Conservation (phyloP, 2,113 vertebrate species). For the Gavia stellata region DNA sequence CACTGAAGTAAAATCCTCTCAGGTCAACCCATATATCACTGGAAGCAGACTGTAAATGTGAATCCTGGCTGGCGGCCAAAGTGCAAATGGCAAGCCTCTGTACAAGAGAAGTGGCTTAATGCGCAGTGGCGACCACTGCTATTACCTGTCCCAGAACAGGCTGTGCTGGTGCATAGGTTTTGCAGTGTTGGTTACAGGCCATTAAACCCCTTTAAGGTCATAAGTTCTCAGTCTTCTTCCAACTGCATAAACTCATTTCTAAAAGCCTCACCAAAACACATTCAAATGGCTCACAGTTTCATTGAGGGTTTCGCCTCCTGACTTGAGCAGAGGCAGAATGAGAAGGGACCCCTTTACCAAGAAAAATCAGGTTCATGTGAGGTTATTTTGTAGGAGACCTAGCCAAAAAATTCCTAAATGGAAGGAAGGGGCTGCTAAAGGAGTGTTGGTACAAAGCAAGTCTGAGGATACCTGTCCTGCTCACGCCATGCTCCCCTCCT, state of each 20-base stretch:
- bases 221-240: neutral
- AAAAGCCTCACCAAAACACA: neutral
- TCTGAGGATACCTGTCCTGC: neutral
- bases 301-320: neutral
- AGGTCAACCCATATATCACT: neutral
- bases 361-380: neutral
- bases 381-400: neutral
- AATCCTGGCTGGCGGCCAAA: conserved; percentile 24
- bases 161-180: conserved; percentile 30
- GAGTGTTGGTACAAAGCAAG: neutral
- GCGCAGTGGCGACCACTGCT: neutral
- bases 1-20: neutral
- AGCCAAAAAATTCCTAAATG: neutral
- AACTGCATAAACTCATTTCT: neutral
- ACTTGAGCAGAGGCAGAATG: neutral
- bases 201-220: neutral
- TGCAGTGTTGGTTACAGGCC: conserved; percentile 13
- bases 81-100: neutral
- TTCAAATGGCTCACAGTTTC: neutral
- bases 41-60: conserved; percentile 5
- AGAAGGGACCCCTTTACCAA: neutral
- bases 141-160: neutral
- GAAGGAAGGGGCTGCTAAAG: neutral
- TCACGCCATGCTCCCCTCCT: neutral
- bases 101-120: neutral